Evolutionary conservation across 2,113 vertebrate species (phyloP), one percentile per base, ranked within the genome.

Genomic region (Shinisaurus crocodilurus): DNA sequence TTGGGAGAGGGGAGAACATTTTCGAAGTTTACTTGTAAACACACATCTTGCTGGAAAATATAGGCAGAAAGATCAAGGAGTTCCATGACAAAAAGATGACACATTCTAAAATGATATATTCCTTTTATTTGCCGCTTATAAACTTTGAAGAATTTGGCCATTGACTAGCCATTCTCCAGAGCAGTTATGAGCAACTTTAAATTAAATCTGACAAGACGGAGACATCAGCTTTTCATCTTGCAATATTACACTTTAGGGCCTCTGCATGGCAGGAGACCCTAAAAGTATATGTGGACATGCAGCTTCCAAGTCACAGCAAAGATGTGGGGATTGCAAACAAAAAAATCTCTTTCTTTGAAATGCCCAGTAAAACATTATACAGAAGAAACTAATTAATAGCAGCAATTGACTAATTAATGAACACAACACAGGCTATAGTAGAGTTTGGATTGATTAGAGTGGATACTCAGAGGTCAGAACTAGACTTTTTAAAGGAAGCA

Each of bases 21-120:
- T 75, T 40, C 13, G 80, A 94, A 7, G 92, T 95, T 88, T 92
- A 94, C 60, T 91, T 90, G 37, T 90, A 96, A 95, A 93, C 89
- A 92, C 88, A 91, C 84, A 92, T 93, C 94, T 95, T 85, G 75
- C 88, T 93, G 89, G 85, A 93, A 95, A 92, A 82, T 90, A 92
- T 23, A 94, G 85, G 90, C 91, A 94, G 79, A 81, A 72, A 95
- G 90, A 95, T 95, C 91, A 95, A 95, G 95, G 93, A 95, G 95
- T 94, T 90, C 43, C 90, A 92, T n/a, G 74, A 94, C 96, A 96
- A 96, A 85, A 96, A 96, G 96, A 95, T 27, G 79, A 90, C 88
- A 90, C 67, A 90, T 96, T 96, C 89, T 89, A 96, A 95, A 93
- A 97, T 96, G 96, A 95, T 94, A 74, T 85, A 27, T 95, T 93